A percentile compares a stretch with the other conserved stretches of the same genome.
Conservation (phyloP, 2,113 vertebrate species). For the Panthera uncia region DNA sequence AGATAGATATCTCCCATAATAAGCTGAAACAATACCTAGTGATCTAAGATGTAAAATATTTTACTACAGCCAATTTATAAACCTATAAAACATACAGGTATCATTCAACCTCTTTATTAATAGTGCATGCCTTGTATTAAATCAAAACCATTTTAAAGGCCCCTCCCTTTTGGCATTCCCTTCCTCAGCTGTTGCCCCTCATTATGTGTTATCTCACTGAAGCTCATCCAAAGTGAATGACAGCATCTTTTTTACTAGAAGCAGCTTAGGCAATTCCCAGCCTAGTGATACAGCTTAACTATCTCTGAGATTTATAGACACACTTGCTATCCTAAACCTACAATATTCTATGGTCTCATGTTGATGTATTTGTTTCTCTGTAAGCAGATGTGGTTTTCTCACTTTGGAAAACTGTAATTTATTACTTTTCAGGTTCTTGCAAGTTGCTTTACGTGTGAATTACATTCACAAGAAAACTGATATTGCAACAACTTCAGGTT, state of each 20-base stretch:
- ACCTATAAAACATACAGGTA: constrained; percentile 89
- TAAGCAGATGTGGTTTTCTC: neutral
- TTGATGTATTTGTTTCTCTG: constrained; percentile 61
- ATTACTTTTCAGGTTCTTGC: constrained; percentile 41
- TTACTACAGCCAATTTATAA: constrained; percentile 88
- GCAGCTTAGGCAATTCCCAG: constrained; percentile 77
- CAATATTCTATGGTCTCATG: constrained; percentile 17
- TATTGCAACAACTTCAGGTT: neutral
- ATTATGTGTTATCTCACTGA: constrained; percentile 76
- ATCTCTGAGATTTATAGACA: constrained; percentile 78
- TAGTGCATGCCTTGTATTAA: constrained; percentile 83
- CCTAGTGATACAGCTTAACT: constrained; percentile 78
- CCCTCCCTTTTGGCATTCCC: constrained; percentile 66
- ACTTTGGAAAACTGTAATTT: constrained; percentile 37
- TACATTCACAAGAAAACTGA: neutral
- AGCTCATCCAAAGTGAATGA: constrained; percentile 79
- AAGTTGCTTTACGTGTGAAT: neutral
- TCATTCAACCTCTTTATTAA: constrained; percentile 86
- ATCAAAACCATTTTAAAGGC: constrained; percentile 79
- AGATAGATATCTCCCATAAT: constrained; percentile 87
- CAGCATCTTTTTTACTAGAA: constrained; percentile 81
- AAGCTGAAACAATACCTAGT: constrained; percentile 88
- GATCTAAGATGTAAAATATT: constrained; percentile 86
- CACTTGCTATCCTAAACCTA: constrained; percentile 61
- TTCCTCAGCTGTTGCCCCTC: constrained; percentile 78